Evolutionary conservation across 1,140 invertebrate species (phyloP), one percentile per base, ranked within the genome.

Genomic region (Wiebesia pumilae): DNA sequence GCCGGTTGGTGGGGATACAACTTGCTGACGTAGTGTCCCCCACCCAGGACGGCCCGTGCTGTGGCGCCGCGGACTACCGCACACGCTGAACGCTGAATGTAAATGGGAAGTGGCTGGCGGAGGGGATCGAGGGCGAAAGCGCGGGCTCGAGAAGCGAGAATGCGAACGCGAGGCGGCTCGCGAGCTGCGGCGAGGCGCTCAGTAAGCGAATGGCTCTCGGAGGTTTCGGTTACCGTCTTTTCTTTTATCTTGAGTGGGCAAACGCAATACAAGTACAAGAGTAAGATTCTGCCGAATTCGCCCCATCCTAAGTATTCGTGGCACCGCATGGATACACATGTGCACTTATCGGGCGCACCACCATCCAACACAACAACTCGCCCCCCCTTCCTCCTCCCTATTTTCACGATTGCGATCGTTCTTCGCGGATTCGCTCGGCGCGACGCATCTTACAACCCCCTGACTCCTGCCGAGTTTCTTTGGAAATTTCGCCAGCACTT

Each of bases 141-240:
- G 93, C 93, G 93, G 92, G 92, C 92, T 92, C 92, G 91, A 90
- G 33, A 91, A 90, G 89, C 91, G 88, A 90, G 90, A 80, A 92
- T 87, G 90, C 91, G 90, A 89, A 89, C 88, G 87, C 85, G 90
- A 88, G 91, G 24, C 88, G 9, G 85, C 86, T 89, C 88, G 75
- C 43, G 75, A 51, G 12, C 3, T 27, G 12, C 12, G 4, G 40
- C 43, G 47, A 75, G 81, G 88, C 90, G 90, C 91, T 93, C 91
- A 94, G 93, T 94, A 92, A 93, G 92, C 92, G 91, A 93, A 93
- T 91, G 91, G 91, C 91, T 92, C 91, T 91, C 87, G 88, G 89
- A 88, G 83, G 88, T 87, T 87, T 87, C 87, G 90, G 89, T 90
- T 84, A 73, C 77, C 27, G 75, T 43, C 1, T 79, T 47, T n/a